Evolutionary conservation across 1,140 invertebrate genomes (phyloP), one percentile per base, ranked within the genome.

Genomic region (Cotesia vestalis): DNA sequence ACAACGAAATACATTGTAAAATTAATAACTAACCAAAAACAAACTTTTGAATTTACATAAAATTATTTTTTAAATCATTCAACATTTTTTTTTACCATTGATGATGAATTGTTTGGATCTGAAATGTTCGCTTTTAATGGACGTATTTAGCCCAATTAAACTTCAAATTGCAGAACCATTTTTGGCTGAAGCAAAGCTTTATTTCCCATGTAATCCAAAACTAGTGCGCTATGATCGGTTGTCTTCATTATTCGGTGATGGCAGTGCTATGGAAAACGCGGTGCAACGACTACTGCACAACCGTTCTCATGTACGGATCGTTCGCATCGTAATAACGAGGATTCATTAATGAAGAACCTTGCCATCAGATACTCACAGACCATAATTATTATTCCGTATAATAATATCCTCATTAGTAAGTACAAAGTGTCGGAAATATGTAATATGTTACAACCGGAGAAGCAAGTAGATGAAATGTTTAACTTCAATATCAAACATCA

Each of bases 331-430:
- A 62, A 62, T 70, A 70, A 70, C 68, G 46, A 70, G 68, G 59
- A 52, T 8, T 61, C 20, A 14, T 62, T 62, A 62, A 70, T 35
- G 68, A 70, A 70, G 57, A 61, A 51, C 38, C 68, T 70, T 70
- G 57, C 59, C 46, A 70, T 62, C 52, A 62, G 68, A 70, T 70
- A 61, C 68, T 70, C 68, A 53, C 38, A 51, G 61, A 59, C 52
- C 57, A 51, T 70, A 60, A 70, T 70, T 70, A 70, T 70, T 70
- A 70, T 62, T 70, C 51, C 0, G 57, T 70, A 38, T 17, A 61
- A 51, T 40, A 51, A 62, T 35, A 62, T 62, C 60, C 60, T 62
- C 60, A 62, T 62, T 62, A 46, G 40, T 46, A 46, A 62, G 34
- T 12, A 27, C 35, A n/a, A 62, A n/a, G 4, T 62, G 14, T 27